Conservation (phyloP, 92 coral and sea anemone genomes). For the Zoanthus gigantus region DNA sequence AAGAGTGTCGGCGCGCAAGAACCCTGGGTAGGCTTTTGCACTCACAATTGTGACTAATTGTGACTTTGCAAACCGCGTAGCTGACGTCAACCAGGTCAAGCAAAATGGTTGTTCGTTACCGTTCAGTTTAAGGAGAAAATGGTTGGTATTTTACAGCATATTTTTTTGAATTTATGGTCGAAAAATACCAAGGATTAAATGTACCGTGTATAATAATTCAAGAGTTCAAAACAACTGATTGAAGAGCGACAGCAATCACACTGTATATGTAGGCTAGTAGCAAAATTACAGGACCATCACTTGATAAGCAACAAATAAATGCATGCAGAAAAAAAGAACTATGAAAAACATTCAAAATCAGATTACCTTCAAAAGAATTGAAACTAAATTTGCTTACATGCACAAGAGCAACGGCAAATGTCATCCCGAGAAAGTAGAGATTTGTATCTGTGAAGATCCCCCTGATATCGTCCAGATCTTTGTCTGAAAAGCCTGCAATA, state of each 20-base stretch:
- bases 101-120: too few relatives aligned
- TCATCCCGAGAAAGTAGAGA: slow-evolving; percentile 83
- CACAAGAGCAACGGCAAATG: slow-evolving; percentile 85
- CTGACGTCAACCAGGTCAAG: too few relatives aligned
- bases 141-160: too few relatives aligned
- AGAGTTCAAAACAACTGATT: neutral
- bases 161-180: too few relatives aligned
- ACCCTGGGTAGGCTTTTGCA: too few relatives aligned
- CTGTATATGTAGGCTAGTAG: neutral
- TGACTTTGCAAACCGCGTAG: too few relatives aligned
- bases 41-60: too few relatives aligned
- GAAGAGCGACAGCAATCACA: neutral
- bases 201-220: too few relatives aligned
- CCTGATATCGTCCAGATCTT: slow-evolving; percentile 91
- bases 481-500: slow-evolving; percentile 90
- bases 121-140: too few relatives aligned
- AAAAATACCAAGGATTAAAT: too few relatives aligned
- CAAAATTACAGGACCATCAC: neutral
- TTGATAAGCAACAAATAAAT: neutral
- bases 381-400: slow-evolving; percentile 43
- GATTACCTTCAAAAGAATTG: neutral
- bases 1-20: too few relatives aligned
- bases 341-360: neutral
- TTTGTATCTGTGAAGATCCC: slow-evolving; percentile 95
- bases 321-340: neutral